Percentiles rank a stretch among this genome's conserved stretches.
phyloP scores from a whole-genome alignment of 2,113 vertebrate species.

The Takifugu bimaculatus region DNA sequence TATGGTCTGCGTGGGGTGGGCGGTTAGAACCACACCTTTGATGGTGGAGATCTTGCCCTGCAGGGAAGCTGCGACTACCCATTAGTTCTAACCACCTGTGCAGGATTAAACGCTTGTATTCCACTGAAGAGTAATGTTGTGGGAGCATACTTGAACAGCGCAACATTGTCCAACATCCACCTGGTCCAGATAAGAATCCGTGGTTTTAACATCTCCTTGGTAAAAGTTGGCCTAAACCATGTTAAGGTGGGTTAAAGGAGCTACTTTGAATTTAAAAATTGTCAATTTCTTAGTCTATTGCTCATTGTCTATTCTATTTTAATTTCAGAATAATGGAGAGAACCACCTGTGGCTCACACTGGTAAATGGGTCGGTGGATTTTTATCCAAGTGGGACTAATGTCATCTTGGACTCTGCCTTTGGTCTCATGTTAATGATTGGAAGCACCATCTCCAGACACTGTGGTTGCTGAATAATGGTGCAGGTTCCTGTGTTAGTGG shows the following conservation, averaged over 20 bases:
- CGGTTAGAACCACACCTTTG: conserved; percentile 75
- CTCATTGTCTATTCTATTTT: conserved; percentile 4
- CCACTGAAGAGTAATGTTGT: conserved; percentile 26
- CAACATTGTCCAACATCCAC: conserved; percentile 13
- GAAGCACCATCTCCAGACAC: no score
- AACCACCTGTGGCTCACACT: conserved; percentile 21
- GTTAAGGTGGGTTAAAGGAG: conserved; percentile 25
- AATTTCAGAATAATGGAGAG: conserved; percentile 30
- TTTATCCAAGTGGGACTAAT: conserved; percentile 7
- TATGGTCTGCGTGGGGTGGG: conserved; percentile 73
- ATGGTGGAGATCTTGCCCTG: conserved; percentile 67
- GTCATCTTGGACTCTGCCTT: no score
- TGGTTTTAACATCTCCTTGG: conserved; percentile 32
- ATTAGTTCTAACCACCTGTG: conserved; percentile 38
- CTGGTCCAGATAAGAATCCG: conserved; percentile 20
- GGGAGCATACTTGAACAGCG: conserved; percentile 23
- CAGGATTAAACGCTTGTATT: conserved; percentile 17
- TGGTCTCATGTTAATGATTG: no score
- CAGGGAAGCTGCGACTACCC: conserved; percentile 77
- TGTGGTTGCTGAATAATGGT: no score
- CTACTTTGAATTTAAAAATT: not conserved
- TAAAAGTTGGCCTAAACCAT: conserved; percentile 25
- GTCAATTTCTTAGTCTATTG: not conserved
- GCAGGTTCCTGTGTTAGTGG: no score
- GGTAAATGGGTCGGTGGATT: conserved; percentile 14